phyloP scores from a whole-genome alignment of 1,140 invertebrate species.

The Bombus consobrinus region DNA sequence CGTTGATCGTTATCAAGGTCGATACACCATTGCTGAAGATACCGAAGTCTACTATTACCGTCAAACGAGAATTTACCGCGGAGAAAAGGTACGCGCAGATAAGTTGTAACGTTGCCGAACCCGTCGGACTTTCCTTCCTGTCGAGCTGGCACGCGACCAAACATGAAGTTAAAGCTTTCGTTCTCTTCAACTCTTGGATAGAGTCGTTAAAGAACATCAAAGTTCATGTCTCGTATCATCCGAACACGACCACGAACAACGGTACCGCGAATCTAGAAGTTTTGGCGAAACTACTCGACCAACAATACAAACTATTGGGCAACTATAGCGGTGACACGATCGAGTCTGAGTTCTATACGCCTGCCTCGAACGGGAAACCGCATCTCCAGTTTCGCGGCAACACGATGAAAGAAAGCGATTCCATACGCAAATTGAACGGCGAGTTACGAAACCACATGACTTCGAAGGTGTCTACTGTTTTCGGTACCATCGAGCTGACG shows the following conservation, averaged over 20 bases:
- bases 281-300: constrained; percentile 60
- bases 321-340: constrained; percentile 63
- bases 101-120: constrained; percentile 60
- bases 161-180: constrained; percentile 76
- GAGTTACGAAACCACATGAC: constrained; percentile 66
- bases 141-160: constrained; percentile 82
- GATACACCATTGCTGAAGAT: constrained; percentile 85
- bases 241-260: constrained; percentile 71
- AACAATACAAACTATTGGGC: constrained; percentile 67
- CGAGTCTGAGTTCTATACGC: constrained; percentile 64
- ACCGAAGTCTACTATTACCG: constrained; percentile 85
- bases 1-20: constrained; percentile 83
- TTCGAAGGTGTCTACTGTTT: constrained; percentile 53
- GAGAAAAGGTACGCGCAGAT: constrained; percentile 84
- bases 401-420: constrained; percentile 53
- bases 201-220: constrained; percentile 82
- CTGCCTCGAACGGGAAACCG: constrained; percentile 38
- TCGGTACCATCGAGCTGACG: constrained; percentile 33
- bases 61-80: constrained; percentile 87
- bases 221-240: constrained; percentile 78
- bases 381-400: constrained; percentile 70
- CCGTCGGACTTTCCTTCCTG: constrained; percentile 77
- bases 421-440: constrained; percentile 66
- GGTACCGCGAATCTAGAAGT: constrained; percentile 64
- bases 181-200: constrained; percentile 83